These are phyloP conservation scores for Zaprionus vittiger DNA, from an alignment of 1,140 invertebrate genomes.

Conservation along the genomic window DNA sequence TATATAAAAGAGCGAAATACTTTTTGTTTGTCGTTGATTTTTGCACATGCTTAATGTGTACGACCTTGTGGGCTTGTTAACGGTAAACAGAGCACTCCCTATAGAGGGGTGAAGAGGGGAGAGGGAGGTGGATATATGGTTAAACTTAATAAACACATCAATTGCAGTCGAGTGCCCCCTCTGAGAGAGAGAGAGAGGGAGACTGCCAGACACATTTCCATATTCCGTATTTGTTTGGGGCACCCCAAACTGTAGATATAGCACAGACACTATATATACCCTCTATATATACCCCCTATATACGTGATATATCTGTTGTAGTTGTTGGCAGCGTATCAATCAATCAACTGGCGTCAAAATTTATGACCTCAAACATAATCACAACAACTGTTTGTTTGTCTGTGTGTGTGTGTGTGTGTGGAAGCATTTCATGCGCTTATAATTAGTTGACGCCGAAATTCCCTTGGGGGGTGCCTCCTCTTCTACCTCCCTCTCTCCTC, in stretches of 20 bases:
- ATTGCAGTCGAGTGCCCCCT: slow-evolving; percentile 38
- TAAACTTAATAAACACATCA: slow-evolving; percentile 56
- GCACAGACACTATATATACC: slow-evolving; percentile 18
- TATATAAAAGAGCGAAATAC: slow-evolving; percentile 39
- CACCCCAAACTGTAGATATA: not conserved
- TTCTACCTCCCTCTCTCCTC: not conserved
- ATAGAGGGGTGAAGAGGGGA: not conserved
- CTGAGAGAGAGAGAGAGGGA: not conserved
- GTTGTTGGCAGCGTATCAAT: slow-evolving; percentile 41
- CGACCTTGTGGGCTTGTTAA: slow-evolving; percentile 68
- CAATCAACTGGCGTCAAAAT: slow-evolving; percentile 79
- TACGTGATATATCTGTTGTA: slow-evolving; percentile 15
- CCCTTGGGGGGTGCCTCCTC: not conserved
- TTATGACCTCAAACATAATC: slow-evolving; percentile 77
- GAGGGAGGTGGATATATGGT: slow-evolving; percentile 5
- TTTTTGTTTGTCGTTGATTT: slow-evolving; percentile 61
- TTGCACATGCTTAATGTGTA: slow-evolving; percentile 57
- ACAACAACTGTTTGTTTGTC: slow-evolving; percentile 41
- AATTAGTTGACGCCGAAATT: slow-evolving; percentile 62
- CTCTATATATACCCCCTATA: slow-evolving; percentile 1
- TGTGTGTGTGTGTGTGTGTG: slow-evolving; percentile 25
- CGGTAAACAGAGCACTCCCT: slow-evolving; percentile 15
- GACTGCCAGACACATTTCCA: slow-evolving; percentile 4
- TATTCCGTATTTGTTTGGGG: slow-evolving; percentile 27
- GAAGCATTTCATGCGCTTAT: slow-evolving; percentile 52